Percentiles rank a stretch among this genome's conserved stretches.
Conservation (phyloP, 2,113 vertebrate species). For the Neofelis nebulosa region DNA sequence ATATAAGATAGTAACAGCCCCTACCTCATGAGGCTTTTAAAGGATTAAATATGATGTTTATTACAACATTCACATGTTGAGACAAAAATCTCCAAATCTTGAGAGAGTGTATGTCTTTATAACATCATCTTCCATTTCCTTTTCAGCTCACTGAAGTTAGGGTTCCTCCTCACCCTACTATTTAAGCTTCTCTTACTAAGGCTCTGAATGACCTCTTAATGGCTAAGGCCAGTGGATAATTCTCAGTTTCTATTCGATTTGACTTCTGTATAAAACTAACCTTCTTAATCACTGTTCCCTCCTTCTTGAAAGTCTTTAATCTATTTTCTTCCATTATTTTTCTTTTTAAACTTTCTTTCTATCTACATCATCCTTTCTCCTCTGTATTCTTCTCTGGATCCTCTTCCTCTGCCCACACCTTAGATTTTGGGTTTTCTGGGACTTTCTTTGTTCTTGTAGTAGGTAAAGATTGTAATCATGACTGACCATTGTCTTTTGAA, state of each 20-base stretch:
- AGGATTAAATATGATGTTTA: not conserved
- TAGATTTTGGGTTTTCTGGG: slow-evolving; percentile 16
- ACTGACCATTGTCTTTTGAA: not conserved
- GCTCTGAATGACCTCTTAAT: not conserved
- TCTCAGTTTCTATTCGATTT: not conserved
- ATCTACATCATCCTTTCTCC: not conserved
- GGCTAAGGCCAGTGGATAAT: not conserved
- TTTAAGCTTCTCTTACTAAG: slow-evolving; percentile 11
- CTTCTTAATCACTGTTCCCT: not conserved
- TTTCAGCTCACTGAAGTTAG: not conserved
- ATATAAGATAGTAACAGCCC: not conserved
- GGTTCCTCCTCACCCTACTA: not conserved
- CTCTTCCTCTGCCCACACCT: not conserved
- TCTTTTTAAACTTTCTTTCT: not conserved
- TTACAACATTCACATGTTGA: not conserved
- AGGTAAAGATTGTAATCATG: not conserved
- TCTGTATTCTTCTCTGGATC: not conserved
- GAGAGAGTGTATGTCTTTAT: not conserved
- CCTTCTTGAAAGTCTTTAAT: not conserved
- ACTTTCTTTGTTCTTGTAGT: not conserved
- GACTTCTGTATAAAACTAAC: not conserved
- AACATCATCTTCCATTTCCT: not conserved
- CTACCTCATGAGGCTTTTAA: not conserved
- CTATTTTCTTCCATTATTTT: not conserved
- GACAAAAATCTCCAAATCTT: not conserved